Evolutionary conservation across 2,888 invertebrate genomes (phyloP).

Genomic region (Drosophila engyochracea): DNA sequence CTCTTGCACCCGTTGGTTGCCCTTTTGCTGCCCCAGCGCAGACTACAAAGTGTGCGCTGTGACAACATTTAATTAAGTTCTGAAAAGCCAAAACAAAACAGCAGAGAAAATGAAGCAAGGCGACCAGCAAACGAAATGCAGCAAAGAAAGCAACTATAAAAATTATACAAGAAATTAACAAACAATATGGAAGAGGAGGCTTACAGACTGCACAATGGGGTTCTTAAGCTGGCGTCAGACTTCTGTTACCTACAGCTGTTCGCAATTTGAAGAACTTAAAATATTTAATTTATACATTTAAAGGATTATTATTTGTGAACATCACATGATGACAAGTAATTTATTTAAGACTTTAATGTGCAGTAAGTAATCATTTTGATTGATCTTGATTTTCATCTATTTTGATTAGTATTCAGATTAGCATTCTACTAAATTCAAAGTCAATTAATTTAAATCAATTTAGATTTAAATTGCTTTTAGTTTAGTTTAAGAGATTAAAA

Average conservation of each 20-base stretch:
- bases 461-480: neutral
- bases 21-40: conserved; percentile 37
- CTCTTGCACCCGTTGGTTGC: conserved; percentile 14
- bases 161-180: conserved; percentile 75
- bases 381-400: neutral
- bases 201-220: neutral
- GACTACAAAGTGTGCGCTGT: conserved; percentile 76
- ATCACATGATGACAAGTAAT: neutral
- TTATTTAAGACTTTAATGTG: neutral
- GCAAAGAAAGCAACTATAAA: conserved; percentile 60
- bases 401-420: neutral
- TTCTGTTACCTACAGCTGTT: conserved; percentile 16
- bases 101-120: conserved; percentile 4
- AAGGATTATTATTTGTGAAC: neutral
- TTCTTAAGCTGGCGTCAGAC: neutral
- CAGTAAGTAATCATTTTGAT: neutral
- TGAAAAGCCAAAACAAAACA: conserved; percentile 63
- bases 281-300: neutral
- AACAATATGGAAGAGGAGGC: conserved; percentile 42
- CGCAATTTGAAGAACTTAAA: neutral
- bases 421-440: neutral
- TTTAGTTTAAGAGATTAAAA: neutral
- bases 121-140: conserved; percentile 43
- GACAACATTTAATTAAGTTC: conserved; percentile 81
- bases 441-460: neutral